Evolutionary conservation across 23 tunicate species (phyloP).

Genomic region (Ciona savignyi): DNA sequence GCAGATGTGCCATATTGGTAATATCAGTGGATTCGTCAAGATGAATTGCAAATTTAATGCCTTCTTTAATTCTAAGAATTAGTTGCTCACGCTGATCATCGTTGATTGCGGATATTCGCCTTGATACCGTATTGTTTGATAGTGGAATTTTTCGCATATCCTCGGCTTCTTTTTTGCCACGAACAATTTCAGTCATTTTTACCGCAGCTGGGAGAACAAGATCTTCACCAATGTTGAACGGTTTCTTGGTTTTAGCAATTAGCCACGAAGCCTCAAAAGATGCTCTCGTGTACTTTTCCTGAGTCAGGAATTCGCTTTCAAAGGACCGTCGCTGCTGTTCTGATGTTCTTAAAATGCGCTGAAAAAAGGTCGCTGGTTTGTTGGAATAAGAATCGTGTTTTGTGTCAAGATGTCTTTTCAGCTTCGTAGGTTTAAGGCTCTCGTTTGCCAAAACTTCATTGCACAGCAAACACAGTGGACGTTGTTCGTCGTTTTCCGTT

Average conservation of each 20-base stretch:
- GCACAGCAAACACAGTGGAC: constrained; percentile 61
- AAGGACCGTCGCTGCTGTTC: constrained; percentile 49
- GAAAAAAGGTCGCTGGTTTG: constrained; percentile 41
- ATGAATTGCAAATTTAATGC: constrained; percentile 48
- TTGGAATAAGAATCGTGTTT: constrained; percentile 50
- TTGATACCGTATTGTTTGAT: constrained; percentile 59
- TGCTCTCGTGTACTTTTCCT: constrained; percentile 60
- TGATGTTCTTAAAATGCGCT: constrained; percentile 42
- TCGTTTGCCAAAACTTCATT: constrained; percentile 35
- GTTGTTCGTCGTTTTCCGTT: constrained; percentile 39
- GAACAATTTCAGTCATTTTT: constrained; percentile 27
- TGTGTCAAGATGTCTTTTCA: constrained; percentile 66
- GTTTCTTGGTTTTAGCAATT: constrained; percentile 39
- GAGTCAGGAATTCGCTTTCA: constrained; percentile 21
- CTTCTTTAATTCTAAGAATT: constrained; percentile 47
- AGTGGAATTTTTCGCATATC: constrained; percentile 51
- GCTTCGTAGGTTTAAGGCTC: constrained; percentile 43
- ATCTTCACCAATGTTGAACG: constrained; percentile 57
- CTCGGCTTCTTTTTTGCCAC: constrained; percentile 55
- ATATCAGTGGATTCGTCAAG: constrained; percentile 47
- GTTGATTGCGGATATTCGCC: constrained; percentile 46
- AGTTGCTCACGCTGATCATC: constrained; percentile 50
- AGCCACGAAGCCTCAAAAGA: constrained; percentile 59
- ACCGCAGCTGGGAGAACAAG: constrained; percentile 52
- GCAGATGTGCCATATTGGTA: constrained; percentile 27